A percentile compares a stretch with the other conserved stretches of the same genome.
Evolutionary conservation across 2,113 vertebrate genomes (phyloP).

Genomic region (Epinephelus fuscoguttatus): DNA sequence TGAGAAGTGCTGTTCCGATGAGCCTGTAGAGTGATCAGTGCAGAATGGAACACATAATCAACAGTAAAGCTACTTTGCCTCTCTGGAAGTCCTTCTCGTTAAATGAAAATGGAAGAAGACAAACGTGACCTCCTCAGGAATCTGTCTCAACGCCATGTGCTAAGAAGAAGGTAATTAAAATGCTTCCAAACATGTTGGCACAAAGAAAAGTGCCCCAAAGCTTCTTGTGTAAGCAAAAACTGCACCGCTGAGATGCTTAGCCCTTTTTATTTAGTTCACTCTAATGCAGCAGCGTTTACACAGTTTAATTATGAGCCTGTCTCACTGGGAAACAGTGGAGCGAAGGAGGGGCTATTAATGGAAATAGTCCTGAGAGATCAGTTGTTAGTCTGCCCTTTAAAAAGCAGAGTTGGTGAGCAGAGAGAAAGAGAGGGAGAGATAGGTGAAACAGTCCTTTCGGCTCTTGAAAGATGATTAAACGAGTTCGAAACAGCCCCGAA

Average conservation of each 20-base stretch:
- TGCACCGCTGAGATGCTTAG: slow-evolving; percentile 37
- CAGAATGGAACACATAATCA: slow-evolving; percentile 30
- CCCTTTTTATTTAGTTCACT: slow-evolving; percentile 55
- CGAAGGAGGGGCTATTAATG: slow-evolving; percentile 68
- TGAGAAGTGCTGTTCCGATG: slow-evolving; percentile 22
- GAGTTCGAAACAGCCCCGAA: slow-evolving; percentile 30
- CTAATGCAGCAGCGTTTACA: slow-evolving; percentile 52
- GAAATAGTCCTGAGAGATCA: slow-evolving; percentile 59
- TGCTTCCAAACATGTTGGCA: slow-evolving; percentile 46
- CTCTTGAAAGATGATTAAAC: slow-evolving; percentile 54
- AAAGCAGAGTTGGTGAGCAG: not conserved
- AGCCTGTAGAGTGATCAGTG: slow-evolving; percentile 37
- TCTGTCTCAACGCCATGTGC: not conserved
- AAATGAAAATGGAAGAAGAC: slow-evolving; percentile 36
- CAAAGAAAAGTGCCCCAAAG: slow-evolving; percentile 35
- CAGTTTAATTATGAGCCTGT: slow-evolving; percentile 70
- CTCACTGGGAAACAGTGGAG: slow-evolving; percentile 54
- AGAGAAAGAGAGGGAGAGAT: not conserved
- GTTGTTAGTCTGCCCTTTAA: slow-evolving; percentile 55
- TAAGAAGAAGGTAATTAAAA: slow-evolving; percentile 49
- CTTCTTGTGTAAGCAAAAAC: slow-evolving; percentile 53
- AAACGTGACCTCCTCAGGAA: slow-evolving; percentile 25
- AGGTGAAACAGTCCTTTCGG: slow-evolving; percentile 33
- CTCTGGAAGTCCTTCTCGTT: slow-evolving; percentile 32
- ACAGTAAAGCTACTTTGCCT: slow-evolving; percentile 21